phyloP scores from a whole-genome alignment of 2,113 vertebrate species.

The Rynchops niger region DNA sequence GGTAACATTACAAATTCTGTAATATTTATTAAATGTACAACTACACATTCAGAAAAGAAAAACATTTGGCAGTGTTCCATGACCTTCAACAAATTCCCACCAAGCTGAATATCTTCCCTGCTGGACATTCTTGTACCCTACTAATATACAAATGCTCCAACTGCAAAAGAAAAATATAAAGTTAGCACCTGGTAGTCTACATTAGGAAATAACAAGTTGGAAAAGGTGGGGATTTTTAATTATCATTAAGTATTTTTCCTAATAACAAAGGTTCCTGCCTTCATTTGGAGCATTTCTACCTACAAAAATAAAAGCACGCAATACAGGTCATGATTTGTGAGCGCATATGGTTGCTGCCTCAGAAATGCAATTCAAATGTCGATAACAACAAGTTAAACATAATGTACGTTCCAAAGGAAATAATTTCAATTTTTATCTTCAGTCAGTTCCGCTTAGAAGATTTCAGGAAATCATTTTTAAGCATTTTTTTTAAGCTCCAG shows the following conservation, averaged over 20 bases:
- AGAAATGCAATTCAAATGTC: neutral
- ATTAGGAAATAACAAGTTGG: neutral
- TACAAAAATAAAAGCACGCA: neutral
- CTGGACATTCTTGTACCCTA: neutral
- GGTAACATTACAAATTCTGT: neutral
- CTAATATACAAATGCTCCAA: neutral
- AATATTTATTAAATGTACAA: neutral
- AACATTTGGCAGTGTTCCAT: neutral
- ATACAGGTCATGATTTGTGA: neutral
- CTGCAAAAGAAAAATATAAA: neutral
- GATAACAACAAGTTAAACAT: neutral
- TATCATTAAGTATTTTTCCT: neutral
- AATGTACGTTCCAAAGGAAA: neutral
- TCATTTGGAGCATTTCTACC: neutral
- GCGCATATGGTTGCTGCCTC: neutral
- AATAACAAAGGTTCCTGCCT: neutral
- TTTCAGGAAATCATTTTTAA: neutral
- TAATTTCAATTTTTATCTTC: neutral
- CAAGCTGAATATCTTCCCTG: neutral
- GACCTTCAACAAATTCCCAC: neutral
- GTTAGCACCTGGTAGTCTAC: neutral
- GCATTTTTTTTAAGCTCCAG: neutral
- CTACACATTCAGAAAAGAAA: neutral
- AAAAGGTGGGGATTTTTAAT: neutral
- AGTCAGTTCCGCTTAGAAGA: neutral